phyloP scores from a whole-genome alignment of 2,797 vertebrate species.

The Parauchenoglanis ngamensis region DNA sequence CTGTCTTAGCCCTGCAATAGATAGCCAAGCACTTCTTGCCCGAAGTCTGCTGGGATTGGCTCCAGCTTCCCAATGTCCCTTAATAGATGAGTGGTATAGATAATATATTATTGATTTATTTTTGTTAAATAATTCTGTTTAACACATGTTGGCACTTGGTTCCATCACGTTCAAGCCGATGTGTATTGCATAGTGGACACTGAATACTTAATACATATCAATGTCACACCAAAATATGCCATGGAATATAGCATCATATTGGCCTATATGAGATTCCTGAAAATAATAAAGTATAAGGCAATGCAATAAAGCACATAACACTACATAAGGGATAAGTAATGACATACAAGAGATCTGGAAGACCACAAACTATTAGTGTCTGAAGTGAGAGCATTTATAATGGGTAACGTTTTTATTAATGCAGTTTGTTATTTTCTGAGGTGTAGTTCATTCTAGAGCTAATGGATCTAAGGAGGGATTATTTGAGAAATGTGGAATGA shows the following conservation, averaged over 20 bases:
- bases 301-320: background rate
- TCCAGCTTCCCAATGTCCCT: too few species aligned
- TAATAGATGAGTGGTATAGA: too few species aligned
- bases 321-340: background rate
- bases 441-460: background rate
- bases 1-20: too few species aligned
- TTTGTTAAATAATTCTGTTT: background rate
- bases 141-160: background rate
- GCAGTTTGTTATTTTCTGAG: background rate
- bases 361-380: background rate
- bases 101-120: background rate
- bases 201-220: background rate
- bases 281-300: background rate
- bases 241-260: background rate
- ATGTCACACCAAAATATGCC: background rate
- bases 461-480: conserved; percentile 19
- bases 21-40: too few species aligned
- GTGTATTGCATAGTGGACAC: background rate
- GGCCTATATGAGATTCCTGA: background rate
- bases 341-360: background rate
- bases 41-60: too few species aligned
- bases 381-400: background rate
- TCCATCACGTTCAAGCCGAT: background rate
- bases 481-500: conserved; percentile 33
- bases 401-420: background rate